Evolutionary conservation across 1,140 invertebrate species (phyloP).

Genomic region (Ceratina japonica): DNA sequence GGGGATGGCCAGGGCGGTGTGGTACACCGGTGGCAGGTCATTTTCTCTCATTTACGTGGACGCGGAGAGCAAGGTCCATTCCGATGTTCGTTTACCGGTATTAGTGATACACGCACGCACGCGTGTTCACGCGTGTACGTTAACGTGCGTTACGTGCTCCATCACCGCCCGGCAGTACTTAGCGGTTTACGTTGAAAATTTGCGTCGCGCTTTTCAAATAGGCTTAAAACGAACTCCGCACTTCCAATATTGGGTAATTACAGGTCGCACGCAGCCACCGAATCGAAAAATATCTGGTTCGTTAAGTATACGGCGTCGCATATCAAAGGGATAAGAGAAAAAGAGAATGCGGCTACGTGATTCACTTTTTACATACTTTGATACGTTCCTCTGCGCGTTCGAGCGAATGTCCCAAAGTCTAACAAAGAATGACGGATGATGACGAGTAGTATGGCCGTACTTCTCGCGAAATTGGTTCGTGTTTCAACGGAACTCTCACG

Average conservation of each 20-base stretch:
- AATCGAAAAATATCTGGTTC: background rate
- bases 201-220: background rate
- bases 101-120: background rate
- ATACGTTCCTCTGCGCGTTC: background rate
- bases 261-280: too few relatives aligned
- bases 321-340: too few relatives aligned
- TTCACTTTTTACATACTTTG: too few relatives aligned
- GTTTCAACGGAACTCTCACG: background rate
- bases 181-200: background rate
- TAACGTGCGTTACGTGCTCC: background rate
- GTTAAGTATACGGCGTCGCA: background rate
- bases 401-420: background rate
- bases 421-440: slow-evolving; percentile 3
- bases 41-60: slow-evolving; percentile 58
- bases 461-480: background rate
- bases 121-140: background rate
- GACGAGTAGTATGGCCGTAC: background rate
- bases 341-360: too few relatives aligned
- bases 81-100: background rate
- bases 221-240: slow-evolving; percentile 10
- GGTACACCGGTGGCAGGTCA: slow-evolving; percentile 53
- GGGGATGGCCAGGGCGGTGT: slow-evolving; percentile 33
- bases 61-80: slow-evolving; percentile 6
- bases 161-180: background rate
- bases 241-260: background rate